Evolutionary conservation across 2,797 vertebrate species (phyloP), one percentile per base, ranked within the genome.

Genomic region (Uromys caudimaculatus): DNA sequence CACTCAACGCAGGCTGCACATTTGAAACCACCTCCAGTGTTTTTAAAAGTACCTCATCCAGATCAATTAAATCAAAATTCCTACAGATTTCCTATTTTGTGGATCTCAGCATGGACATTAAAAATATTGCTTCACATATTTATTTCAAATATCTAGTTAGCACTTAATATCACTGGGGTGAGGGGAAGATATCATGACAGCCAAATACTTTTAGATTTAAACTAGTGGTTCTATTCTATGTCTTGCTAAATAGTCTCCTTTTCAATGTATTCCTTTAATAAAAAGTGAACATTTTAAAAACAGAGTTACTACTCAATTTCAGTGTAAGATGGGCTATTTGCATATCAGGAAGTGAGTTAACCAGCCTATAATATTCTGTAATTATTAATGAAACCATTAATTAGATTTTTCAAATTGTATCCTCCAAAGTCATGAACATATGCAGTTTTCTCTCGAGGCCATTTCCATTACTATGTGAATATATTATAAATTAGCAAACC

Each of bases 341-440:
- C n/a, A 77, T 94, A 79, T 94, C 78, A 92, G 90, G 82, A 97
- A 91, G 50, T 88, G 56, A 73, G n/a, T 62, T 96, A 96, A 92
- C 44, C n/a, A 58, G 38, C 77, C 32, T 95, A 27, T 67, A 84
- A 90, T 93, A 89, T 79, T 96, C 77, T 95, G 75, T 64, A 58
- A 41, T 71, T 95, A 95, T 93, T 91, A 92, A 91, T 87, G 62
- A 96, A 96, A 58, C 29, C 79, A 87, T 94, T 95, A 97, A 96
- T 93, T 95, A 89, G 29, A 89, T 92, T 97, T 97, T 97, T 97
- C 16, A 95, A 94, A 95, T 93, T 12, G 91, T 56, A 75, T 85
- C 35, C 38, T 96, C 64, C 47, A 88, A 96, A 97, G 85, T 94
- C 81, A 96, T 77, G 38, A 94, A 94, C 95, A 88, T 76, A 58